Evolutionary conservation across 92 coral and sea anemone species (phyloP), one percentile per base, ranked within the genome.

Genomic region (Actinernus sp.): DNA sequence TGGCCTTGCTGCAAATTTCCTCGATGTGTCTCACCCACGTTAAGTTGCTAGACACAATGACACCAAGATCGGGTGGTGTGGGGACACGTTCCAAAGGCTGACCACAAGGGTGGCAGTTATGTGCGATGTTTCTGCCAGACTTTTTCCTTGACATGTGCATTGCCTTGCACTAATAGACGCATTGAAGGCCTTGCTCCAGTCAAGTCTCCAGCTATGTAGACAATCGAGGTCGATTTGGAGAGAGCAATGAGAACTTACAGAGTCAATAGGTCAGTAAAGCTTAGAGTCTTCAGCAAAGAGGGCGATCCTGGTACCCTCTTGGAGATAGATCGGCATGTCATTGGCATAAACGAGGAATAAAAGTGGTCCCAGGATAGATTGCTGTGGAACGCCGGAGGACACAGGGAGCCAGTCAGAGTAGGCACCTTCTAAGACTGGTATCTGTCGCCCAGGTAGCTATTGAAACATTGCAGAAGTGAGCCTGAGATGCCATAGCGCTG

Each of bases 281-380:
- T 68, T 77, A 18, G 84, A 77, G 44, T 77, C 84, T 37, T 68
- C 78, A 32, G 69, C 78, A 46, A 55, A 77, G 25, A 77, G 41
- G 37, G 84, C 78, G 18, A 68, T 11, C 16, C n/a, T 67, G 13
- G 85, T 68, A 8, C 53, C 64, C 21, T 32, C 26, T 29, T 3
- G 7, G 21, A 46, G n/a, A 32, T 78, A 78, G 4, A 43, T 24
- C 11, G 63, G 85, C 58, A 78, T 43, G 37, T 71, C 87, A 47
- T 79, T 79, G 30, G 36, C 45, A 32, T 71, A 79, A 17, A 61
- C 80, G 61, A 61, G 64, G 26, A 79, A 79, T 16, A 79, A n/a
- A 13, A 79, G 65, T 26, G 74, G 79, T 8, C 88, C 88, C 40
- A 74, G 57, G 23, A 82, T 74, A 10, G 88, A 73, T 38, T 79